Conservation (phyloP, 2,888 invertebrate species). For the Hypena proboscidalis region DNA sequence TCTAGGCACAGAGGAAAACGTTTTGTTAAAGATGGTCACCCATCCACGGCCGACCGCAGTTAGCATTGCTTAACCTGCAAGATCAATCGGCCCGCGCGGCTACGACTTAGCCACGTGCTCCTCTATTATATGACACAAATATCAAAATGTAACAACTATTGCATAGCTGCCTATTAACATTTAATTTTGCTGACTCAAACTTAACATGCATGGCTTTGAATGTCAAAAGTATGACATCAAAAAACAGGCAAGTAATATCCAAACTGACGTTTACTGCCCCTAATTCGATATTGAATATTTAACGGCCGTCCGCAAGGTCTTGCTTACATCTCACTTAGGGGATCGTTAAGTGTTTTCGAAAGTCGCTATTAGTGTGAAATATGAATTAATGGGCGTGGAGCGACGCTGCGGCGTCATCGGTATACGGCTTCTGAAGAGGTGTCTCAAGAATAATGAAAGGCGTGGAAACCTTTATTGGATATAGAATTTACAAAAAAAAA, state of each 20-base stretch:
- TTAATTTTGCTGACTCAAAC: not conserved
- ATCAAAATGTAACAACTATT: too few species aligned
- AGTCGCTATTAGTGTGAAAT: conserved; percentile 80
- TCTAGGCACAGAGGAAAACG: too few species aligned
- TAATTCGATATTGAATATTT: conserved; percentile 53
- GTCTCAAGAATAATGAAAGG: conserved; percentile 34
- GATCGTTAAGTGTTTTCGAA: conserved; percentile 76
- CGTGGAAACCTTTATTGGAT: conserved; percentile 17
- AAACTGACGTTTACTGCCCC: conserved; percentile 16
- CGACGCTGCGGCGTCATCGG: conserved; percentile 71
- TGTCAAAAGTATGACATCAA: too few species aligned
- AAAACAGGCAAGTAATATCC: conserved; percentile 2
- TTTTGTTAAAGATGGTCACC: too few species aligned
- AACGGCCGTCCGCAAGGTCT: conserved; percentile 50
- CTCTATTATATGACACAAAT: too few species aligned
- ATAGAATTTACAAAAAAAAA: too few species aligned
- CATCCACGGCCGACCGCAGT: too few species aligned
- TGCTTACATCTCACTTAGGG: conserved; percentile 69
- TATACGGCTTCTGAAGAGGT: conserved; percentile 54
- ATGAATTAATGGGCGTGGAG: conserved; percentile 75
- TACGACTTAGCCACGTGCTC: too few species aligned
- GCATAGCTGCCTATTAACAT: too few species aligned
- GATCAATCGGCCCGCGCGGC: too few species aligned
- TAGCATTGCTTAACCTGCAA: too few species aligned
- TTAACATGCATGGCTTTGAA: not conserved